phyloP scores from a whole-genome alignment of 92 coral and sea anemone genomes.

The Ricordea florida region DNA sequence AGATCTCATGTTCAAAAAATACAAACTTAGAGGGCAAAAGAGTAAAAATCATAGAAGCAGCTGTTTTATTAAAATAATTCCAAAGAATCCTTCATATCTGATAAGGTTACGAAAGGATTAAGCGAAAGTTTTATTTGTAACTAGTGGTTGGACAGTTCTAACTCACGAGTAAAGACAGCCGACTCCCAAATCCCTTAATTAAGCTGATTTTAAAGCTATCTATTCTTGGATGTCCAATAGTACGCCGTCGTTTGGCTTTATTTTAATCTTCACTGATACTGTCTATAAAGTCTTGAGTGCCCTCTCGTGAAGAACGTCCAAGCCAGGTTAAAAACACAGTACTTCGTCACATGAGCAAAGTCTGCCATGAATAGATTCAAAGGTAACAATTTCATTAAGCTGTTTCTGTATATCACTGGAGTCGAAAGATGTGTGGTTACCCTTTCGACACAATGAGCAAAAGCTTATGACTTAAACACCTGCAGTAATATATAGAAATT shows the following conservation, averaged over 20 bases:
- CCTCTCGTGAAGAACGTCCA: neutral
- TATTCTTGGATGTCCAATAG: neutral
- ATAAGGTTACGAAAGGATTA: slow-evolving; percentile 8
- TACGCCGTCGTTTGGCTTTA: neutral
- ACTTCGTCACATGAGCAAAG: neutral
- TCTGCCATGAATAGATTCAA: no score
- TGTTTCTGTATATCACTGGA: no score
- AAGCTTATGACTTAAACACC: no score
- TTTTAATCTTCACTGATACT: neutral
- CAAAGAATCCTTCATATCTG: neutral
- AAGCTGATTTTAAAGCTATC: neutral
- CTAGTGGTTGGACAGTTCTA: slow-evolving; percentile 3
- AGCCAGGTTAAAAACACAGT: neutral
- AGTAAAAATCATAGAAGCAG: no score
- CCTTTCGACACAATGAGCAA: no score
- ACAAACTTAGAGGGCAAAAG: no score
- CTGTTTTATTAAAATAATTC: no score
- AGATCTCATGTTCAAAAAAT: no score
- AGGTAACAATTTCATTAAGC: no score
- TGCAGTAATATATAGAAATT: no score
- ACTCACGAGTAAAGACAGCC: neutral
- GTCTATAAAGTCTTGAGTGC: neutral
- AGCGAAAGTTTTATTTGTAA: neutral
- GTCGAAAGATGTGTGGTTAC: no score
- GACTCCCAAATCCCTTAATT: neutral